These are phyloP conservation scores for Ichneumoninae sp. DNA, from an alignment of 2,888 invertebrate genomes.

Conservation along the genomic window DNA sequence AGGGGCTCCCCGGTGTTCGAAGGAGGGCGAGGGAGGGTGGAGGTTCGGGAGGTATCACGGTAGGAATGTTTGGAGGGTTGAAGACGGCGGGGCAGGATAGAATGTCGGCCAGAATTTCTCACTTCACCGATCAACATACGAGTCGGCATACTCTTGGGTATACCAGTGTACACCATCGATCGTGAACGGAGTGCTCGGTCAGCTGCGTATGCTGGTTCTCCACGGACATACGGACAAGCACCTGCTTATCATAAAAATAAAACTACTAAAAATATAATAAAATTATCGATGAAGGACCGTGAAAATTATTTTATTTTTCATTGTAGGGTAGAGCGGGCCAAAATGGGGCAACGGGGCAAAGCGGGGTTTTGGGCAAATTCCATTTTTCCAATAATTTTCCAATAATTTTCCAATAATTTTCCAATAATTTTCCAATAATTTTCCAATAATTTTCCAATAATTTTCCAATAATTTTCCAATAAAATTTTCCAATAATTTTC, in stretches of 20 bases:
- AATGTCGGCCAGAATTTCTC: conserved; percentile 44
- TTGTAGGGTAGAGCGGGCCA: no score
- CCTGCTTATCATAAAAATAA: neutral
- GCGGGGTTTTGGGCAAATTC: no score
- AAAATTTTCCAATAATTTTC: no score
- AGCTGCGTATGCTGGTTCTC: neutral
- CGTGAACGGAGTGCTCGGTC: neutral
- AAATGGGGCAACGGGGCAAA: no score
- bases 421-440: no score
- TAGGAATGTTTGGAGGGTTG: conserved; percentile 35
- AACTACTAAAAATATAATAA: neutral
- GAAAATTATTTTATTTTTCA: no score
- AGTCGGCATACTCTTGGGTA: conserved; percentile 17
- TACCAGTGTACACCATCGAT: conserved; percentile 11
- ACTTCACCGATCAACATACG: conserved; percentile 36
- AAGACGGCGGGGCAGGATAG: conserved; percentile 25
- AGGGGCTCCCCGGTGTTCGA: conserved; percentile 18
- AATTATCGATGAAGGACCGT: neutral
- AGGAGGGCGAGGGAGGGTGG: neutral
- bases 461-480: no score
- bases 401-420: no score
- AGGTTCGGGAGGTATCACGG: conserved; percentile 32
- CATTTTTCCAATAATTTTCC: no score
- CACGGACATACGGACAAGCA: neutral
- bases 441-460: no score